Percentiles rank a stretch among this genome's conserved stretches.
Evolutionary conservation across 1,140 invertebrate species (phyloP).

Genomic region (Cydia splendana): DNA sequence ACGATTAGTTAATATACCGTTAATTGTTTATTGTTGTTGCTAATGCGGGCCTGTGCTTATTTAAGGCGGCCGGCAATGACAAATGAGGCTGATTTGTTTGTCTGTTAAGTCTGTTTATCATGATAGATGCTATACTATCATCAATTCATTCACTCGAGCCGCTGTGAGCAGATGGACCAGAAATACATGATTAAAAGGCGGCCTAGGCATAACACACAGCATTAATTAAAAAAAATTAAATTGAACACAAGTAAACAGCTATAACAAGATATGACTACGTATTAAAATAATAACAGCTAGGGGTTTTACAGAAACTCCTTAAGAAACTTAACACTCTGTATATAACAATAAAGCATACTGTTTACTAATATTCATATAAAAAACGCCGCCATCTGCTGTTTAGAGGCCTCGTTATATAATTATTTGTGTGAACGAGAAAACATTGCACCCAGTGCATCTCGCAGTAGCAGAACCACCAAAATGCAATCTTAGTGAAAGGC

Average conservation of each 20-base stretch:
- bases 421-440: slow-evolving; percentile 63
- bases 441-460: slow-evolving; percentile 29
- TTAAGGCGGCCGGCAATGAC: slow-evolving; percentile 36
- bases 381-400: slow-evolving; percentile 69
- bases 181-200: neutral
- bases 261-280: no score
- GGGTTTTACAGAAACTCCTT: slow-evolving; percentile 4
- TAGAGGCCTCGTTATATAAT: slow-evolving; percentile 63
- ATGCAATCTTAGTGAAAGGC: neutral
- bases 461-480: slow-evolving; percentile 13
- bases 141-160: neutral
- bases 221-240: no score
- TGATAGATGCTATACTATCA: slow-evolving; percentile 11
- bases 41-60: slow-evolving; percentile 28
- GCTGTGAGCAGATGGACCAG: neutral
- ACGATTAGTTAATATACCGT: slow-evolving; percentile 11
- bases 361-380: slow-evolving; percentile 72
- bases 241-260: no score
- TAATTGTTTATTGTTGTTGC: slow-evolving; percentile 42
- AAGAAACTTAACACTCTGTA: slow-evolving; percentile 46
- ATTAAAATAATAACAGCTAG: no score
- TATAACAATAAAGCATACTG: slow-evolving; percentile 49
- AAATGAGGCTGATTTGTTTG: slow-evolving; percentile 35
- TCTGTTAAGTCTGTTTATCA: neutral
- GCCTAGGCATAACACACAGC: no score